A percentile compares a stretch with the other conserved stretches of the same genome.
These are phyloP conservation scores for Graptemys geographica DNA, from an alignment of 2,797 vertebrate species.

Conservation along the genomic window DNA sequence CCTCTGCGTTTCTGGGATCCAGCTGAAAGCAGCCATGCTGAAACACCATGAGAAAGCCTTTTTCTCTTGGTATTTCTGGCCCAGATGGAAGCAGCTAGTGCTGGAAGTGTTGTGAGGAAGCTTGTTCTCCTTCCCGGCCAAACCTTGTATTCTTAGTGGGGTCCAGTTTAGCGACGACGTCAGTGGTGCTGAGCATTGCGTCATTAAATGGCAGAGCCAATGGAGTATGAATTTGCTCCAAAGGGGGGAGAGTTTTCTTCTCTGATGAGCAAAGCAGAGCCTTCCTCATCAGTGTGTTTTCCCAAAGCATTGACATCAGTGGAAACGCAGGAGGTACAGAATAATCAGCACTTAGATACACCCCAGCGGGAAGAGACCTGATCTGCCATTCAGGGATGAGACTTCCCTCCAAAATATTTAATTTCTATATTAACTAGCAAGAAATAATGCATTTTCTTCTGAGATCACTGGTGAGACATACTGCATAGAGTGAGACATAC, in stretches of 20 bases:
- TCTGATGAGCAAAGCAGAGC: conserved; percentile 10
- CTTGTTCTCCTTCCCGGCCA: not conserved
- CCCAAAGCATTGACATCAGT: conserved; percentile 18
- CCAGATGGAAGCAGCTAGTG: not conserved
- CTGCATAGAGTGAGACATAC: not conserved
- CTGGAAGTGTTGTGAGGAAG: not conserved
- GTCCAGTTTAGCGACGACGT: not conserved
- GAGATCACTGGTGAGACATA: conserved; percentile 13
- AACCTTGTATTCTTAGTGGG: not conserved
- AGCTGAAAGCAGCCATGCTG: not conserved
- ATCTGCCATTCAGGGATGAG: not conserved
- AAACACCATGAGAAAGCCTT: conserved; percentile 2
- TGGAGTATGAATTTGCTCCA: not conserved
- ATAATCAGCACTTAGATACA: not conserved
- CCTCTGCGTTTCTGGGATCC: not conserved
- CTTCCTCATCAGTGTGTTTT: not conserved
- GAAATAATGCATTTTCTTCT: not conserved
- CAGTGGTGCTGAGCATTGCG: not conserved
- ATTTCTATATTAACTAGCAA: conserved; percentile 27
- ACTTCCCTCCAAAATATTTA: not conserved
- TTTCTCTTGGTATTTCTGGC: not conserved
- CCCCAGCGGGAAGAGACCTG: not conserved
- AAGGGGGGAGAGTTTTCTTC: not conserved
- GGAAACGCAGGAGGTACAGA: conserved; percentile 37
- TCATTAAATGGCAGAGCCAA: not conserved